Base-by-base conservation (phyloP, 2,797 vertebrate species). In the Tokudaia muenninki region DNA sequence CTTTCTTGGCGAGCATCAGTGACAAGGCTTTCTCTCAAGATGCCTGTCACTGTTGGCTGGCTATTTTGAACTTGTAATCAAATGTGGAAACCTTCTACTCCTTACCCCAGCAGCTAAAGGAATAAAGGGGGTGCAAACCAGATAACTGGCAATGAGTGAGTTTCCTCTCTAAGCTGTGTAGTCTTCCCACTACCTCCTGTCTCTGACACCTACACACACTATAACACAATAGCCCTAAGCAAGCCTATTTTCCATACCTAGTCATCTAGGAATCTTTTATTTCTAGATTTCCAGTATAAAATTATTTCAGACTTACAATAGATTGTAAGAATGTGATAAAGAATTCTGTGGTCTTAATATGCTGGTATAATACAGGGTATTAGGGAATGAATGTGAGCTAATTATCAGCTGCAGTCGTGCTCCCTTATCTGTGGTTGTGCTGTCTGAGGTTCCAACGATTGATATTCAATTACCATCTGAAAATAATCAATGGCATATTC, bases 401-500 rank as follows among this genome's bases (percentile, higher is more conserved):
- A 29, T 8, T 37, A 22, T 67, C 61, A 26, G 17, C 24, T 52
- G 34, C 34, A 75, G 16, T 26, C 9, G 14, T 6, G 16, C 22
- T 67, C n/a, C 26, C 47, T 52, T 44, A 47, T 55, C 29, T 16
- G 2, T 21, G 19, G 19, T 26, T 79, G 31, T 6, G 61, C 5
- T 82, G 50, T 50, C 31, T 88, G 31, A 65, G 37, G 26, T 24
- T 65, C 34, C 22, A 37, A 6, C 72, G 65, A 44, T 21, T 21
- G 24, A 61, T 6, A 44, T 21, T 57, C 70, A 78, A 59, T 16
- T 6, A 31, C 16, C 31, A 47, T n/a, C 29, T 70, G 52, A 78
- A 94, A 90, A 83, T 31, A 47, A 47, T 55, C 19, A 74, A 47
- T 65, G 67, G 83, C 44, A 82, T 67, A 57, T 67, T 82, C 47